These are phyloP conservation scores for Saturnia pavonia DNA, from an alignment of 2,888 invertebrate genomes.

Conservation along the genomic window DNA sequence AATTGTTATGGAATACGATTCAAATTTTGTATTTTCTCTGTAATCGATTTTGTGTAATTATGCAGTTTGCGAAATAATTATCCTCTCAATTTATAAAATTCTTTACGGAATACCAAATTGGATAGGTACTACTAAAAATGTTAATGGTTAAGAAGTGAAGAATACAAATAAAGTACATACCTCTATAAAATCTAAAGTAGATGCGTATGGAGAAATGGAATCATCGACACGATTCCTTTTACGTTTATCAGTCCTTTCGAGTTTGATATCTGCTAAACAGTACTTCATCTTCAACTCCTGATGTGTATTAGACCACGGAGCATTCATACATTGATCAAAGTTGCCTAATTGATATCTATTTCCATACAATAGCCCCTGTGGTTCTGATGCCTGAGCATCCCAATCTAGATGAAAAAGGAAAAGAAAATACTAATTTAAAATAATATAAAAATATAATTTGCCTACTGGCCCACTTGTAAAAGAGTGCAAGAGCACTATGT, in stretches of 20 bases:
- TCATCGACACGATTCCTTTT: constrained; percentile 43
- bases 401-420: constrained; percentile 70
- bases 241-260: constrained; percentile 57
- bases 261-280: constrained; percentile 72
- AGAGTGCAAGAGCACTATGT: no score
- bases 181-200: constrained; percentile 70
- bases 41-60: no score
- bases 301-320: constrained; percentile 56
- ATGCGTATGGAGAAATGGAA: constrained; percentile 62
- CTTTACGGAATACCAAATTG: no score
- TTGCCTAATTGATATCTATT: constrained; percentile 82
- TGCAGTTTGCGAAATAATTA: no score
- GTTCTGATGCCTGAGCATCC: constrained; percentile 83
- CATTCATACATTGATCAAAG: constrained; percentile 81
- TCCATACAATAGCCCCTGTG: constrained; percentile 80
- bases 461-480: background rate
- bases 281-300: constrained; percentile 67
- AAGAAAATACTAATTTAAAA: background rate
- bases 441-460: background rate
- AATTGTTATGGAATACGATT: no score
- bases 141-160: background rate
- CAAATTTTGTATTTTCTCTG: no score
- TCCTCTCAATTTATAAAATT: no score
- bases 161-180: constrained; percentile 45
- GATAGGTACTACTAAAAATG: no score